Evolutionary conservation across 2,113 vertebrate genomes (phyloP), one percentile per base, ranked within the genome.

Genomic region (Triplophysa dalaica): DNA sequence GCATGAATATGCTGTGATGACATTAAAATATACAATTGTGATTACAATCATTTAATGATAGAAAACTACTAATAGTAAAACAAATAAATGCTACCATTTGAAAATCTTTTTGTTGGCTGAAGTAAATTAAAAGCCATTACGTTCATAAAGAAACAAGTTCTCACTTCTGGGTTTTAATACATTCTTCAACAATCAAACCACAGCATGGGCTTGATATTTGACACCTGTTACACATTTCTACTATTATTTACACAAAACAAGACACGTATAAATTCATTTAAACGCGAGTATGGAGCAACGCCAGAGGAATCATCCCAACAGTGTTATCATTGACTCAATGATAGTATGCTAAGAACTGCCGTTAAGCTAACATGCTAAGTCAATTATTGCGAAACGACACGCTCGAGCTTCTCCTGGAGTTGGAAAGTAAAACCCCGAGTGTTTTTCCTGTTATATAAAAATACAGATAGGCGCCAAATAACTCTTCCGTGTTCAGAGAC

Each of bases 301-400:
- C 52, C 9, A 8, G 10, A 21, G 2, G 22, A 21, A 61, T 24
- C 19, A 61, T 19, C 16, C 43, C 43, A 0, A 45, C 21, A 58
- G 41, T 60, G 8, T 11, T 8, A 72, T 38, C 54, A 43, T 22
- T 58, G 29, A 73, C 8, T 43, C 54, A 17, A 8, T 41, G 29
- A 9, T 17, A 43, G 33, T 43, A n/a, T 22, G 54, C 70, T 60
- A 60, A 73, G 43, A 5, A 56, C 52, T 9, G 33, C 54, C 21
- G 70, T n/a, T 60, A 11, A 22, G 70, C 54, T 73, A 73, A 21
- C 70, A 11, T 10, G 70, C 70, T 60, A 73, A 73, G 26, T 60
- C 4, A 6, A 41, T 61, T 8, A 14, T 41, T 33, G 41, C 38
- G 13, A 74, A 62, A 61, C 56, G 22, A 75, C 22, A 63, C 60